These are phyloP conservation scores for Ditula angustiorana DNA, from an alignment of 2,888 invertebrate genomes.

Conservation along the genomic window DNA sequence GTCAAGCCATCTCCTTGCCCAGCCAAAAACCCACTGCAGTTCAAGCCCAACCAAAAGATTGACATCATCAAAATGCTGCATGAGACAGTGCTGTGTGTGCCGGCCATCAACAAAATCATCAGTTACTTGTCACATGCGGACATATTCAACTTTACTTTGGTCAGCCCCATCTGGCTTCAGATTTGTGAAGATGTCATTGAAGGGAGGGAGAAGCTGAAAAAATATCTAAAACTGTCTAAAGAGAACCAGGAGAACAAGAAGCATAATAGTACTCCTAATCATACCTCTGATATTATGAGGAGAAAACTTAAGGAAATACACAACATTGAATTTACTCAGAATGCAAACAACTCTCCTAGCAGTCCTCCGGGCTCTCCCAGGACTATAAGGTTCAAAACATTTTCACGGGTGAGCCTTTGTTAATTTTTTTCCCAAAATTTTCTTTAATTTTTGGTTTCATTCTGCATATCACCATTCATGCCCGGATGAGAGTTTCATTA, in stretches of 20 bases:
- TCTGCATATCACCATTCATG: no score
- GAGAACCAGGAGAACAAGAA: constrained; percentile 72
- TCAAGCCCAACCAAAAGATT: constrained; percentile 71
- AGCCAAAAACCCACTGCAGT: constrained; percentile 53
- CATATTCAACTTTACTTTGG: constrained; percentile 69
- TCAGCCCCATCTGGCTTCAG: constrained; percentile 69
- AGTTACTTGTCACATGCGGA: constrained; percentile 70
- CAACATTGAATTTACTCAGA: constrained; percentile 59
- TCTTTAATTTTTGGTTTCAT: no score
- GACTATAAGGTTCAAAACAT: constrained; percentile 71
- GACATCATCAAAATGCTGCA: constrained; percentile 73
- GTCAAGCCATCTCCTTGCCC: constrained; percentile 52
- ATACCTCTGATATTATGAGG: constrained; percentile 49
- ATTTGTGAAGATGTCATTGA: constrained; percentile 66
- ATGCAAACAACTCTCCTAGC: constrained; percentile 46
- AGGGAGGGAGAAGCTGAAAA: constrained; percentile 58
- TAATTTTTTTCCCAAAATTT: no score
- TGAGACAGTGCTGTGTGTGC: constrained; percentile 56
- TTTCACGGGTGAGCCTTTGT: constrained; percentile 63
- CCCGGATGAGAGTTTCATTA: neutral
- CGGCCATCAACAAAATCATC: constrained; percentile 70
- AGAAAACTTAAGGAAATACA: constrained; percentile 68
- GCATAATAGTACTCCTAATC: constrained; percentile 50
- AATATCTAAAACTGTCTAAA: constrained; percentile 62
- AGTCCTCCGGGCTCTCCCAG: constrained; percentile 75